Percentiles rank a stretch among this genome's conserved stretches.
phyloP scores from a whole-genome alignment of 2,797 vertebrate genomes.

The Psittacula echo region DNA sequence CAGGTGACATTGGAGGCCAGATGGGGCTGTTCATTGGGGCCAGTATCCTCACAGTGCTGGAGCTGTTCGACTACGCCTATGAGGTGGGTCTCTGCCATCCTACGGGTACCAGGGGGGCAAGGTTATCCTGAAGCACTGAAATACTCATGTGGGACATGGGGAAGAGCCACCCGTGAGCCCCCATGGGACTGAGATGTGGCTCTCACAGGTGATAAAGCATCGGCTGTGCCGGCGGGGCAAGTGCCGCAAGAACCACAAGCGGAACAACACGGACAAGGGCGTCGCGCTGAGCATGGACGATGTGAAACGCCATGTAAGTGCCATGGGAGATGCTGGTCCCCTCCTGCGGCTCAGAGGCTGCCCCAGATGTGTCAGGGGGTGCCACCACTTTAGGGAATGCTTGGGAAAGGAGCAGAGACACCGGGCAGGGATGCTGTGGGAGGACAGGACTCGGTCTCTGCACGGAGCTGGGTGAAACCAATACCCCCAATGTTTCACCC shows the following conservation, averaged over 20 bases:
- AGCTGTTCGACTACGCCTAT: constrained; percentile 97
- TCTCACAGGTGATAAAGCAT: constrained; percentile 91
- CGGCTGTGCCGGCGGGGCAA: constrained; percentile 88
- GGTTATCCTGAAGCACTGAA: background rate
- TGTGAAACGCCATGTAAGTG: constrained; percentile 95
- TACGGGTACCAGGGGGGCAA: fast-evolving
- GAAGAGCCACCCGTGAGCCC: fast-evolving
- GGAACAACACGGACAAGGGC: constrained; percentile 94
- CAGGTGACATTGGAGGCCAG: constrained; percentile 98
- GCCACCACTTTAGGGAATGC: fast-evolving
- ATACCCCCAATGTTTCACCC: fast-evolving
- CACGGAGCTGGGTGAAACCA: fast-evolving
- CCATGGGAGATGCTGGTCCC: background rate
- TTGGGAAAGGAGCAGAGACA: background rate
- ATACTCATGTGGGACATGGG: fast-evolving
- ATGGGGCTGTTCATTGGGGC: constrained; percentile 99
- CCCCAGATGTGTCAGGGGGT: background rate
- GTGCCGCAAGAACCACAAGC: constrained; percentile 92
- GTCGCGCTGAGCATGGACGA: constrained; percentile 96
- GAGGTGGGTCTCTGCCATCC: constrained; percentile 84
- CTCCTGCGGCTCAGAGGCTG: background rate
- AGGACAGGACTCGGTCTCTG: fast-evolving
- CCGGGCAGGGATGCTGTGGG: background rate
- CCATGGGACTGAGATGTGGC: fast-evolving
- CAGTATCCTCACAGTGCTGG: constrained; percentile 95